A percentile compares a stretch with the other conserved stretches of the same genome.
These are phyloP conservation scores for Tragelaphus strepsiceros DNA, from an alignment of 2,113 vertebrate species.

Conservation along the genomic window DNA sequence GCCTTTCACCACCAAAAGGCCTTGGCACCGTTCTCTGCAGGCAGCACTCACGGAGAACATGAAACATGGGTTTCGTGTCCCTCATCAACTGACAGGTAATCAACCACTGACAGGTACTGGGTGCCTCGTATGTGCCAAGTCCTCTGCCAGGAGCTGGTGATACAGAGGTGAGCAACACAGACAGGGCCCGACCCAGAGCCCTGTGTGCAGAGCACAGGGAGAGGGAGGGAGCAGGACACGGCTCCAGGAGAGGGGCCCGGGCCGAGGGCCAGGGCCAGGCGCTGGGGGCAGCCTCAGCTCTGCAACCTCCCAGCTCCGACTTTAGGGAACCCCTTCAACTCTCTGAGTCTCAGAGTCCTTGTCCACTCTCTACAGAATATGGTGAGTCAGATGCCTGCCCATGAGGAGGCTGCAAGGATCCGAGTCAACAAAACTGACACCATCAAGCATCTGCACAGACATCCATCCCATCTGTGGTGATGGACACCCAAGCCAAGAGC, in stretches of 20 bases:
- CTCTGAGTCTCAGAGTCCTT: not conserved
- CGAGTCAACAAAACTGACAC: rapidly evolving
- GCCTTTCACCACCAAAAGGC: not conserved
- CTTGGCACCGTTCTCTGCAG: rapidly evolving
- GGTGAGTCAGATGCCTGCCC: rapidly evolving
- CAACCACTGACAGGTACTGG: rapidly evolving
- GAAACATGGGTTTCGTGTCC: rapidly evolving
- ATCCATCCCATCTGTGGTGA: rapidly evolving
- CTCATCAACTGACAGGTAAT: not conserved
- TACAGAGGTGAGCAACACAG: too few relatives aligned
- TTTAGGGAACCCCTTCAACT: not conserved
- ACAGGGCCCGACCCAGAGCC: rapidly evolving
- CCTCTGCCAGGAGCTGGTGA: not conserved
- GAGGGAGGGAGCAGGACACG: rapidly evolving
- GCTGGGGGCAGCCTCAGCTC: not conserved
- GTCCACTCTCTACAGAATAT: not conserved
- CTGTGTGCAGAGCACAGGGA: rapidly evolving
- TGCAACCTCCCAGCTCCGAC: not conserved
- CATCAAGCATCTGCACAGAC: rapidly evolving
- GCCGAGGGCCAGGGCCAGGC: not conserved
- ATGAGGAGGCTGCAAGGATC: rapidly evolving
- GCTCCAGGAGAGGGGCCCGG: not conserved
- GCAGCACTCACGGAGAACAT: rapidly evolving
- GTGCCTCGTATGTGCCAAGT: not conserved
- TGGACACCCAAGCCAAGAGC: not conserved